Base-by-base conservation (phyloP, 1,140 invertebrate species). In the Orius insidiosus region DNA sequence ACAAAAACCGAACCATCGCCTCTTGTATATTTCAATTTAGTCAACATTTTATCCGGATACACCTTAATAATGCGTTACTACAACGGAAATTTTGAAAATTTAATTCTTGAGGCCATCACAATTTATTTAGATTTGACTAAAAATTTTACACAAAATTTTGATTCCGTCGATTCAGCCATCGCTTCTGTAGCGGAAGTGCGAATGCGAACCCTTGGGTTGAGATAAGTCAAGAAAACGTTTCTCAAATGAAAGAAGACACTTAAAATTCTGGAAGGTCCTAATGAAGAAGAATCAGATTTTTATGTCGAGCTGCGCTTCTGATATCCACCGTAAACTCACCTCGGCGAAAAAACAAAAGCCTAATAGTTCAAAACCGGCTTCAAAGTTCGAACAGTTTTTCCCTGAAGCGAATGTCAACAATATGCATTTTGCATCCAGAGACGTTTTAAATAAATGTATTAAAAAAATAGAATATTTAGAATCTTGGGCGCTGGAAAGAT, bases 391-490 rank as follows among this genome's bases (percentile, higher is more conserved):
- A 10, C 66, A 63, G 56, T 67, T 66, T 58, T 70, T 78, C 68
- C 58, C 67, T 46, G 67, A 61, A 31, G 60, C 54, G 51, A 59
- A 57, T n/a, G 55, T 61, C 4, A 55, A 60, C 34, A 57, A 66
- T 49, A 60, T 66, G 5, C 63, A 63, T 37, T 54, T 63, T 34
- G 55, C 78, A 50, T 60, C 72, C 18, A 63, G 66, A 53, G 68
- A 68, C 40, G 70, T 68, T 59, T 49, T 78, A 2, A 65, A 69
- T 51, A 64, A 68, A 36, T 61, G 65, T 52, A 56, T 69, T 1
- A 80, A 76, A 54, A 80, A 80, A 63, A 56, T 79, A 7, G 75
- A 80, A 56, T 82, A 73, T 62, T 75, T 76, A 59, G 61, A 79
- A 47, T 74, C 75, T 0, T 81, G 70, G 52, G 7, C 24, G 3